These are phyloP conservation scores for Acyrthosiphon pisum DNA, from an alignment of 1,140 invertebrate genomes.

Conservation along the genomic window DNA sequence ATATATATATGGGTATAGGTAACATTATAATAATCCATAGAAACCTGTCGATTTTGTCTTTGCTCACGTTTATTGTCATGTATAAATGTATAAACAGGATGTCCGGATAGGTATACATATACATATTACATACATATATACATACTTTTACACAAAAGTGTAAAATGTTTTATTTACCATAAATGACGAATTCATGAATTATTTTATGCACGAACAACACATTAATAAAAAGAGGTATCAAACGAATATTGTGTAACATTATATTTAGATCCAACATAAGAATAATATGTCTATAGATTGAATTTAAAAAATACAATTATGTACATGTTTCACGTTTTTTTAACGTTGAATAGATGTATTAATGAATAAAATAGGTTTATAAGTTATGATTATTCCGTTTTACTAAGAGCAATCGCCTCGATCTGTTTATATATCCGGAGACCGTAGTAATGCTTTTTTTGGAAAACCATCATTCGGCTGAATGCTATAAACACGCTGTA, in stretches of 20 bases:
- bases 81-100: slow-evolving; percentile 17
- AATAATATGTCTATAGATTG: not conserved
- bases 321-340: not conserved
- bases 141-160: not conserved
- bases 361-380: too few relatives aligned
- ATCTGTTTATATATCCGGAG: not conserved
- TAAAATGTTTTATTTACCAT: slow-evolving; percentile 9
- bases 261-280: not conserved
- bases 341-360: too few relatives aligned
- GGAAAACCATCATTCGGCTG: not conserved
- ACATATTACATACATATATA: not conserved
- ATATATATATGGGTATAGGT: not conserved
- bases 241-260: not conserved
- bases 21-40: not conserved
- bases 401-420: too few relatives aligned
- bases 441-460: not conserved
- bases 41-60: not conserved
- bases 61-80: not conserved
- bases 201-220: not conserved
- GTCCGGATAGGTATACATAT: not conserved
- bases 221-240: not conserved
- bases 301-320: not conserved
- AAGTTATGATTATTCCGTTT: too few relatives aligned
- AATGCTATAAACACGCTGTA: not conserved
- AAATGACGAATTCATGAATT: not conserved